Evolutionary conservation across 2,797 vertebrate genomes (phyloP), one percentile per base, ranked within the genome.

Genomic region (Gobionotothen gibberifrons): DNA sequence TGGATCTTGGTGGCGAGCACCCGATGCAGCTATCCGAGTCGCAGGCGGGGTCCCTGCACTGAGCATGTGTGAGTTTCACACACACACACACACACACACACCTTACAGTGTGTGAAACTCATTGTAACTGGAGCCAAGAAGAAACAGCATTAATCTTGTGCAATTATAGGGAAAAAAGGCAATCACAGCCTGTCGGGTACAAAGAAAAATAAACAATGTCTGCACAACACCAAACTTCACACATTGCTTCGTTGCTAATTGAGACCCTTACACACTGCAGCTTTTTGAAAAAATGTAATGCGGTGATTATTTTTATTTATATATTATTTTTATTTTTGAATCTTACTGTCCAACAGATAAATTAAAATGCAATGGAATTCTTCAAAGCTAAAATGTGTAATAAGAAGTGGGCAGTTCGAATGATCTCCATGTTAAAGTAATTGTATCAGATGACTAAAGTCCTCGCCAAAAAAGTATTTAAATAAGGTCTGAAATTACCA

Each of bases 1-100:
- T 96, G 95, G 93, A 96, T 97, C 96, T 95, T 93, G 94, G 94
- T 95, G 93, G 93, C 93, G 90, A 93, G 94, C 72, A 93, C 89
- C 92, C 86, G 83, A 92, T 93, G 95, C 94, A 93, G 82, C 93
- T 89, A 94, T 94, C 92, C 87, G 89, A 94, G 94, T 95, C 93
- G 78, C 74, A 86, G 87, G 43, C 69, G 12, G 74, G 67, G 62
- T 66, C 68, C 76, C 46, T 58, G 68, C 61, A 53, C 48, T 22
- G 32, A 21, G 44, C 17, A n/a, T 44, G 66, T 59, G 57, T 47
- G 51, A 61, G 57, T 16, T 47, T 66, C 22, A 26, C 22, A 26
- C 22, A 21, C 22, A 56, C 43, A 72, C 76, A 26, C 22, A 21
- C 22, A 26, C 22, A 26, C 22, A 21, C 22, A 56, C 43, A 72